These are phyloP conservation scores for Tarsius wallacei DNA, from an alignment of 2,797 vertebrate genomes.

Conservation along the genomic window DNA sequence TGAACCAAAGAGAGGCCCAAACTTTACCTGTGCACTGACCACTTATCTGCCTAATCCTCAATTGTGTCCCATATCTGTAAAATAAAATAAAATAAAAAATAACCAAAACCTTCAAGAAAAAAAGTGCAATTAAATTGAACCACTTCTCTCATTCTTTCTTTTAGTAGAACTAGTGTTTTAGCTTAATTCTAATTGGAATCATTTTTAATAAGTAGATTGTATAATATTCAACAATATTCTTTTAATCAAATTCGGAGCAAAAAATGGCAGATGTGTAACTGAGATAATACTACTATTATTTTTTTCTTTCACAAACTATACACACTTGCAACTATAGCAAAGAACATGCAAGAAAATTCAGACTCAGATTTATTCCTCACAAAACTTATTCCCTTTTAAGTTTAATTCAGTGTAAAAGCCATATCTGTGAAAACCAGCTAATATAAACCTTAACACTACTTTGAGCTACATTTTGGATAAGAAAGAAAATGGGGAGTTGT, in stretches of 20 bases:
- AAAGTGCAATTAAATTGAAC: background rate
- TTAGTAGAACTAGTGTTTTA: background rate
- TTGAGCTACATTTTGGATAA: slow-evolving; percentile 55
- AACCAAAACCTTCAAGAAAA: background rate
- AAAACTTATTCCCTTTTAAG: slow-evolving; percentile 51
- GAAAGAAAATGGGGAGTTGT: slow-evolving; percentile 47
- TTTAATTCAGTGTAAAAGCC: slow-evolving; percentile 63
- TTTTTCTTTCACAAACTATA: background rate
- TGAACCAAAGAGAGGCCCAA: no score
- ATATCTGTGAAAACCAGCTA: slow-evolving; percentile 65
- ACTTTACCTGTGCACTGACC: no score
- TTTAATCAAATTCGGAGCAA: background rate
- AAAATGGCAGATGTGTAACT: background rate
- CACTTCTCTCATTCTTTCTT: background rate
- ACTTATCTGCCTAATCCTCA: no score
- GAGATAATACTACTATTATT: background rate
- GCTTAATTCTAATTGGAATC: background rate
- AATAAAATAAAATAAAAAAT: no score
- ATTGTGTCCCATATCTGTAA: no score
- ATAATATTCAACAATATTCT: background rate
- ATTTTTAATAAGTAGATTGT: background rate
- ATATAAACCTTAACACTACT: slow-evolving; percentile 74
- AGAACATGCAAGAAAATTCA: background rate
- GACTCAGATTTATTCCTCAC: background rate
- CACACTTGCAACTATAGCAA: background rate